Conservation (phyloP, 2,797 vertebrate species). For the Helicolenus hilgendorfi region DNA sequence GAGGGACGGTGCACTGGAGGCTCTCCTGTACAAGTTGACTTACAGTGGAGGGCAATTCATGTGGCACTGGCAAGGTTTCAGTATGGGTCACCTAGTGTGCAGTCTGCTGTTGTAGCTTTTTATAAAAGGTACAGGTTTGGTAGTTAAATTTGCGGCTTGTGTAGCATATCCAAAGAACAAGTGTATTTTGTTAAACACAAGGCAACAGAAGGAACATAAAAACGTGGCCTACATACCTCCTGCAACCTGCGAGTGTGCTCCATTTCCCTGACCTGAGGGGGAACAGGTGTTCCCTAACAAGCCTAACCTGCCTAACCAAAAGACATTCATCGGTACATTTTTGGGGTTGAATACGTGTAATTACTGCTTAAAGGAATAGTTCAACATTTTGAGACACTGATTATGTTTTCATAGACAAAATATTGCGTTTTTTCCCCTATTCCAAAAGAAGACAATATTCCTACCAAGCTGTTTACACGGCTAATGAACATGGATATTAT, state of each 20-base stretch:
- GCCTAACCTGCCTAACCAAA: background rate
- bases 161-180: background rate
- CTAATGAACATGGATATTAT: too few relatives aligned
- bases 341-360: background rate
- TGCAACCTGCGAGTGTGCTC: background rate
- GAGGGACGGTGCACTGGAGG: slow-evolving; percentile 1
- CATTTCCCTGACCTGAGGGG: background rate
- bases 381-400: background rate
- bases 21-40: background rate
- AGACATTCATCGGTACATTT: background rate
- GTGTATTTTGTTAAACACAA: background rate
- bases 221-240: background rate
- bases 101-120: background rate
- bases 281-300: background rate
- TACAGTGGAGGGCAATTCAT: background rate
- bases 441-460: too few relatives aligned
- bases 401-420: too few relatives aligned
- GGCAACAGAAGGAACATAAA: background rate
- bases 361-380: background rate
- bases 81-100: background rate
- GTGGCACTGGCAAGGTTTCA: background rate
- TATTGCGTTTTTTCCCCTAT: too few relatives aligned
- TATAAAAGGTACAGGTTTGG: background rate
- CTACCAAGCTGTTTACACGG: too few relatives aligned
- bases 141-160: background rate